Percentiles rank a stretch among this genome's conserved stretches.
Conservation (phyloP, 1,140 invertebrate genomes). For the Atta colombica region DNA sequence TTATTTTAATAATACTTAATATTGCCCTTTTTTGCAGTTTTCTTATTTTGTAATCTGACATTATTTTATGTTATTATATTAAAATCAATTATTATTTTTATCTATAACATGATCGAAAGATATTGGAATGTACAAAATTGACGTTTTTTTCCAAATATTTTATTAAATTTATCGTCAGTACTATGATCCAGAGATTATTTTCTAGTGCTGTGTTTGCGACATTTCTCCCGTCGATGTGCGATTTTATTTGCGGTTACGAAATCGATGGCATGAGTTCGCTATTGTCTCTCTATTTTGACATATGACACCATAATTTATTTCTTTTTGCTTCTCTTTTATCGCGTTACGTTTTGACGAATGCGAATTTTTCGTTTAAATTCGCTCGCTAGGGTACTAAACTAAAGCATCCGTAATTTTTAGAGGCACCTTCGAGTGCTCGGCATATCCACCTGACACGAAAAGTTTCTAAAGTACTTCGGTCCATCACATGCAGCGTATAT, state of each 20-base stretch:
- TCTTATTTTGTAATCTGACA: background rate
- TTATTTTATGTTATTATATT: conserved; percentile 20
- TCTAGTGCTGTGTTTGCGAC: background rate
- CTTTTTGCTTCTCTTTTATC: conserved; percentile 25
- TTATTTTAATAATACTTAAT: background rate
- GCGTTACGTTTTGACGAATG: conserved; percentile 36
- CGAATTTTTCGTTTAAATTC: conserved; percentile 41
- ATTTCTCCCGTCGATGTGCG: conserved; percentile 16
- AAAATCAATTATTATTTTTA: background rate
- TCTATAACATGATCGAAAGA: background rate
- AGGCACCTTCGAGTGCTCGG: conserved; percentile 68
- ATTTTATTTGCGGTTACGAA: conserved; percentile 52
- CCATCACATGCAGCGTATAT: background rate
- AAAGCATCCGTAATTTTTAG: conserved; percentile 70
- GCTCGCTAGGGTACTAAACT: conserved; percentile 38
- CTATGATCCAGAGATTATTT: background rate
- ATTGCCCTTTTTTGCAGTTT: background rate
- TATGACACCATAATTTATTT: conserved; percentile 35
- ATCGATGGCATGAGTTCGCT: conserved; percentile 30
- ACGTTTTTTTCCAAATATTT: background rate
- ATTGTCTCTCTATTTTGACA: conserved; percentile 7
- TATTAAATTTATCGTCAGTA: conserved; percentile 16
- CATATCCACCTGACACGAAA: conserved; percentile 68
- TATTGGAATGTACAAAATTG: background rate
- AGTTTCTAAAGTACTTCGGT: conserved; percentile 64